Percentiles rank a stretch among this genome's conserved stretches.
Evolutionary conservation across 2,888 invertebrate species (phyloP).

Genomic region (Emmelina monodactyla): DNA sequence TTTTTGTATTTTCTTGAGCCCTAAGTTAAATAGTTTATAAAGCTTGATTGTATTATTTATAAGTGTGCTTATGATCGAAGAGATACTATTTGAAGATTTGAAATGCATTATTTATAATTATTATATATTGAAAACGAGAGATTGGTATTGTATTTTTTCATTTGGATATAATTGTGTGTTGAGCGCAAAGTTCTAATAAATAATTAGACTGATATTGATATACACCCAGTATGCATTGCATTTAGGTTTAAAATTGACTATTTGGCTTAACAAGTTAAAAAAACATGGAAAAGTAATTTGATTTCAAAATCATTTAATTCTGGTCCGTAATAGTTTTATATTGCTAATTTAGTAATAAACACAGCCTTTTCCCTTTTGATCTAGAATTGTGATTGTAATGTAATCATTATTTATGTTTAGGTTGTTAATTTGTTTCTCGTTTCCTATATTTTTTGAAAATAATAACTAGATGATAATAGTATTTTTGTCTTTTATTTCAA

Average conservation of each 20-base stretch:
- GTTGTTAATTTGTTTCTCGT: conserved; percentile 51
- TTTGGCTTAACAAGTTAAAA: no score
- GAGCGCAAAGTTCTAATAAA: not conserved
- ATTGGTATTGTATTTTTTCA: not conserved
- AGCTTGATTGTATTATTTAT: not conserved
- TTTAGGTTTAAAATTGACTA: not conserved
- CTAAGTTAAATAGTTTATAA: not conserved
- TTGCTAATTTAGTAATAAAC: not conserved
- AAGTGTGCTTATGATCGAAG: not conserved
- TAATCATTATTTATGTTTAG: conserved; percentile 41
- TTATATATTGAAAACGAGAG: not conserved
- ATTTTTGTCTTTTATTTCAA: conserved; percentile 28
- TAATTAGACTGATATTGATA: not conserved
- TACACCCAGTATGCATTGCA: not conserved
- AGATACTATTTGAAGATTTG: no score
- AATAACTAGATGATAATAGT: conserved; percentile 49
- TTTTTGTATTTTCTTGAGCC: not conserved
- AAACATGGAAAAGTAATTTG: no score
- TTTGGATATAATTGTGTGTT: not conserved
- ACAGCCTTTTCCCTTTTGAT: conserved; percentile 15
- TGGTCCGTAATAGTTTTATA: no score
- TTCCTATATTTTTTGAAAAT: conserved; percentile 50
- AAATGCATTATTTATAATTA: not conserved
- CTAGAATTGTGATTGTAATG: conserved; percentile 33
- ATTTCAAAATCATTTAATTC: no score